These are phyloP conservation scores for Psylliodes chrysocephalus DNA, from an alignment of 2,888 invertebrate species.

Conservation along the genomic window DNA sequence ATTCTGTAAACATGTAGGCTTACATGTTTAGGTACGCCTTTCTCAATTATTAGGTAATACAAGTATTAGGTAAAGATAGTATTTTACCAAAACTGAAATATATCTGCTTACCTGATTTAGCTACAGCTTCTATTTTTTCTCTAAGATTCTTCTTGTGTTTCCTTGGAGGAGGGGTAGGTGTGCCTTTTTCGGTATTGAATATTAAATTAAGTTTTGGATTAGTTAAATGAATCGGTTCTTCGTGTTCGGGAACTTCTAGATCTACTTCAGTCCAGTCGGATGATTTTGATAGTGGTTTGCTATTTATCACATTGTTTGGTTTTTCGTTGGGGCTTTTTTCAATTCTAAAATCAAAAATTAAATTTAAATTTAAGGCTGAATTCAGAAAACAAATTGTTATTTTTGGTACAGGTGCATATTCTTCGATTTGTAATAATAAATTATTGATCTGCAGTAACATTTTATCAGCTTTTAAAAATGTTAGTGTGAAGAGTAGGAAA, in stretches of 20 bases:
- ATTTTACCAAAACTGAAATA: too few relatives aligned
- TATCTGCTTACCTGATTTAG: conserved; percentile 50
- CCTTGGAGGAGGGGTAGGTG: conserved; percentile 63
- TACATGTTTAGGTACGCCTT: too few relatives aligned
- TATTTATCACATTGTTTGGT: conserved; percentile 35
- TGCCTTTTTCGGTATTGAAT: conserved; percentile 59
- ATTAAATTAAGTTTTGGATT: conserved; percentile 59
- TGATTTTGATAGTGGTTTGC: conserved; percentile 56
- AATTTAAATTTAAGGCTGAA: too few relatives aligned
- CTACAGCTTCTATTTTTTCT: conserved; percentile 60
- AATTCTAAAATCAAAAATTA: conserved; percentile 51
- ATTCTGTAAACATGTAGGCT: too few relatives aligned
- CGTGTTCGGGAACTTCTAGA: conserved; percentile 65
- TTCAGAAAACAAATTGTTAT: too few relatives aligned
- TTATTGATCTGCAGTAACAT: too few relatives aligned
- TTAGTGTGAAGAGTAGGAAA: too few relatives aligned
- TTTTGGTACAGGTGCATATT: too few relatives aligned
- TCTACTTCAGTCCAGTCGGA: conserved; percentile 68
- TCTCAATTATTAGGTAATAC: too few relatives aligned
- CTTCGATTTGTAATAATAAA: too few relatives aligned
- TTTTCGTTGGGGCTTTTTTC: conserved; percentile 45
- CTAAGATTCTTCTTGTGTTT: conserved; percentile 58
- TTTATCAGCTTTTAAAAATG: too few relatives aligned
- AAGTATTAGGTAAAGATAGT: too few relatives aligned
- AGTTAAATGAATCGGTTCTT: conserved; percentile 57